Base-by-base conservation (phyloP, 2,888 invertebrate genomes). In the Malachius bipustulatus region DNA sequence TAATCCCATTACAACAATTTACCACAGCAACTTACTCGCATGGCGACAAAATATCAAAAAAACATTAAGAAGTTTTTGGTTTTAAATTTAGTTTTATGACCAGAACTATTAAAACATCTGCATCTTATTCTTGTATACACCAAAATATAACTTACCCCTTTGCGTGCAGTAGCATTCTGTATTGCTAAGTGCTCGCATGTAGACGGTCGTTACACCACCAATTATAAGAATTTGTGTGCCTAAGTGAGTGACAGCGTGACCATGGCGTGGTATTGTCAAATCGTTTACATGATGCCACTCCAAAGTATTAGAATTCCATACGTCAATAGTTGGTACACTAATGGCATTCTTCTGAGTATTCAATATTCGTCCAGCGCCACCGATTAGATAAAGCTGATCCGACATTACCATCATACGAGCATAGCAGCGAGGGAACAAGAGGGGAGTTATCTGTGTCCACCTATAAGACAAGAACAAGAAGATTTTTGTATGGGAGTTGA, bases 91-190 rank as follows among this genome's bases (percentile, higher is more conserved):
- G n/a, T n/a, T n/a, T n/a, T n/a, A n/a, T n/a, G n/a, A n/a, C n/a
- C n/a, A n/a, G n/a, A n/a, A n/a, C n/a, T n/a, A n/a, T n/a, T n/a
- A n/a, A n/a, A n/a, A n/a, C n/a, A n/a, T n/a, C n/a, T n/a, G n/a
- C n/a, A n/a, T n/a, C n/a, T n/a, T n/a, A n/a, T n/a, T n/a, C n/a
- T n/a, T n/a, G n/a, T n/a, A n/a, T n/a, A n/a, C n/a, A 19, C 24
- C 6, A 19, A 19, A 3, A 34, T 28, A 13, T 27, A 16, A 30
- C 33, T 38, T 42, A 58, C 59, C 66, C 37, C 73, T 65, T 51
- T 72, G 69, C 44, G 70, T 72, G 51, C 74, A 77, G 48, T 67
- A 79, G 29, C 76, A 75, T 54, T 81, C 80, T 15, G 76, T 74
- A 46, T 70, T 74, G 51, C 67, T 73, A 12, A 80, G 56, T 0